Evolutionary conservation across 2,113 vertebrate species (phyloP).

Genomic region (Odocoileus virginianus): DNA sequence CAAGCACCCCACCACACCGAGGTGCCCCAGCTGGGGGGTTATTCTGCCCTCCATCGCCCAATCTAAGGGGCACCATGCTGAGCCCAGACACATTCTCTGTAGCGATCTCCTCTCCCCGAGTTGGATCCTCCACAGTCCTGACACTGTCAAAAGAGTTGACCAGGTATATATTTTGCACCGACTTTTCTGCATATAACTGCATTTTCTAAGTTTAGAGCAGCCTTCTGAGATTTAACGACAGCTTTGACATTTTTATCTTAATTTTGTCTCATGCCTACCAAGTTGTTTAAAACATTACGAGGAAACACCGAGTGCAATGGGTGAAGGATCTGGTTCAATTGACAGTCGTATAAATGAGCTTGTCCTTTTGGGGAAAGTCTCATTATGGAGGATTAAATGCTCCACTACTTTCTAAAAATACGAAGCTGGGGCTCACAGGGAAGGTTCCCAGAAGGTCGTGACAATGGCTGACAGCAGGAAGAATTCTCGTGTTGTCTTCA

Average conservation of each 20-base stretch:
- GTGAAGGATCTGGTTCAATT: neutral
- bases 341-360: constrained; percentile 25
- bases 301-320: neutral
- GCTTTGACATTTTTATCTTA: constrained; percentile 49
- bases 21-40: fast-evolving
- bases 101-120: fast-evolving
- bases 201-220: constrained; percentile 44
- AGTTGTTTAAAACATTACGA: neutral
- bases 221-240: constrained; percentile 8
- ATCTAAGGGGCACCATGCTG: fast-evolving
- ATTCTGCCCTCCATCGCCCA: fast-evolving
- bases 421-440: neutral
- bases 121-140: fast-evolving
- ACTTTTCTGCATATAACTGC: neutral
- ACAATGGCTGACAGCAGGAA: constrained; percentile 11
- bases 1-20: fast-evolving
- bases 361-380: constrained; percentile 43
- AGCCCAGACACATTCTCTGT: neutral
- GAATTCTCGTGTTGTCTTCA: neutral
- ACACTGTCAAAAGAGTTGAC: neutral
- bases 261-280: constrained; percentile 50
- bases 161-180: neutral
- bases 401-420: constrained; percentile 53
- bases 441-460: neutral
- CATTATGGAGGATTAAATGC: constrained; percentile 63